These are phyloP conservation scores for Xestoiulus laeticollis DNA, from an alignment of 2,888 invertebrate genomes.

Conservation along the genomic window DNA sequence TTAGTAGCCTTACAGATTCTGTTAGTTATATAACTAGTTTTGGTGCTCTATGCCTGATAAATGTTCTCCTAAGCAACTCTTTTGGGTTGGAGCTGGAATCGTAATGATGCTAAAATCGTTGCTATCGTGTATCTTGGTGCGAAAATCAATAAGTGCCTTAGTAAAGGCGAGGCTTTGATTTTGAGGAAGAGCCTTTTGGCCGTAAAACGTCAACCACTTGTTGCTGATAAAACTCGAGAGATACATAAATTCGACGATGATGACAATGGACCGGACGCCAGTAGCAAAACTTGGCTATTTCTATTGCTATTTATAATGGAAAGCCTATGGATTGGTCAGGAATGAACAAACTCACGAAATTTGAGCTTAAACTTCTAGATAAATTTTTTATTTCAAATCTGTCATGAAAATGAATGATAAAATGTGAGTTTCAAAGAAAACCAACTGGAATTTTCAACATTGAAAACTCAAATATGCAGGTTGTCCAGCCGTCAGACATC, in stretches of 20 bases:
- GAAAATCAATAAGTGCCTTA: background rate
- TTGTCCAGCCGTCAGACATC: no score
- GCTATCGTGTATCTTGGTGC: background rate
- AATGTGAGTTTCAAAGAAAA: no score
- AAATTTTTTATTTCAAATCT: no score
- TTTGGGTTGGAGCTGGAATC: background rate
- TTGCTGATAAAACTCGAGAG: background rate
- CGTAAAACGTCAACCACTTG: slow-evolving; percentile 5
- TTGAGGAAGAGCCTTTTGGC: background rate
- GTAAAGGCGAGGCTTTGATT: background rate
- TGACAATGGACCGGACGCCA: background rate
- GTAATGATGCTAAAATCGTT: slow-evolving; percentile 3
- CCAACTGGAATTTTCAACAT: no score
- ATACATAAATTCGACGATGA: background rate
- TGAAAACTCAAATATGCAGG: no score
- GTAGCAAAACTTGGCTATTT: background rate
- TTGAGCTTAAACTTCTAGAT: no score
- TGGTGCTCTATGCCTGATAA: background rate
- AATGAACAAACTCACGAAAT: no score
- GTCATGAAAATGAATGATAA: no score
- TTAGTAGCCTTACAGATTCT: background rate
- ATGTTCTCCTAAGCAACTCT: background rate
- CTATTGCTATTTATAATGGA: background rate
- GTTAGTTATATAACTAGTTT: background rate
- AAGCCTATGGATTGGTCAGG: no score